phyloP scores from a whole-genome alignment of 1,140 invertebrate species.

The Calephelis virginiensis region DNA sequence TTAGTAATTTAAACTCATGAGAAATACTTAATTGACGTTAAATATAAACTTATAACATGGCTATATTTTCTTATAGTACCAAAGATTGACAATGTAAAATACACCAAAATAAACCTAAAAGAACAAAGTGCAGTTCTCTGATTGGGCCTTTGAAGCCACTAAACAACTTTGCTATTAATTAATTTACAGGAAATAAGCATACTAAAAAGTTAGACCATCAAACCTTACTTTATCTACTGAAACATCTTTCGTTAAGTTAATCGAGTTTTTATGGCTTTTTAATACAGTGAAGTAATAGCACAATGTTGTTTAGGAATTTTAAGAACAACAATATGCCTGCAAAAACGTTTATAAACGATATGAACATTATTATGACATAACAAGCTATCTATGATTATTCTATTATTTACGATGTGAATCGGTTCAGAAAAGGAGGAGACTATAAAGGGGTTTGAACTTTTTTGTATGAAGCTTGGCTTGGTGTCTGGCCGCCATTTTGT shows the following conservation, averaged over 20 bases:
- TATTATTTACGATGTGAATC: no score
- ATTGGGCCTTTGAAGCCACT: conserved; percentile 20
- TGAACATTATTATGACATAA: no score
- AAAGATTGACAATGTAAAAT: background rate
- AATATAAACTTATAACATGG: no score
- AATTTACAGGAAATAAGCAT: conserved; percentile 1
- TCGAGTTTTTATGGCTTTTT: conserved; percentile 9
- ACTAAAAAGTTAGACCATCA: conserved; percentile 7
- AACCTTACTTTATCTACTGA: background rate
- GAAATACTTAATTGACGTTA: no score
- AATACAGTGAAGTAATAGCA: background rate
- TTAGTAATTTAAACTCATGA: no score
- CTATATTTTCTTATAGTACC: background rate
- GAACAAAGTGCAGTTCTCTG: conserved; percentile 28
- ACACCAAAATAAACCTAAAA: conserved; percentile 17
- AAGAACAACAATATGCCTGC: no score
- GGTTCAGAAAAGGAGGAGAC: no score
- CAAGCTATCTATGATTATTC: no score
- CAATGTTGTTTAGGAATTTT: background rate
- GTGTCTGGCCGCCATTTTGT: no score
- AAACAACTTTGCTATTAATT: background rate
- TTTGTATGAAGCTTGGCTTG: no score
- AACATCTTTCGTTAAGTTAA: background rate
- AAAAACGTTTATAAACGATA: no score
- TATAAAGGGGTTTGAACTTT: no score